phyloP scores from a whole-genome alignment of 2,797 vertebrate genomes.

The Hydrocynus forskahlii region DNA sequence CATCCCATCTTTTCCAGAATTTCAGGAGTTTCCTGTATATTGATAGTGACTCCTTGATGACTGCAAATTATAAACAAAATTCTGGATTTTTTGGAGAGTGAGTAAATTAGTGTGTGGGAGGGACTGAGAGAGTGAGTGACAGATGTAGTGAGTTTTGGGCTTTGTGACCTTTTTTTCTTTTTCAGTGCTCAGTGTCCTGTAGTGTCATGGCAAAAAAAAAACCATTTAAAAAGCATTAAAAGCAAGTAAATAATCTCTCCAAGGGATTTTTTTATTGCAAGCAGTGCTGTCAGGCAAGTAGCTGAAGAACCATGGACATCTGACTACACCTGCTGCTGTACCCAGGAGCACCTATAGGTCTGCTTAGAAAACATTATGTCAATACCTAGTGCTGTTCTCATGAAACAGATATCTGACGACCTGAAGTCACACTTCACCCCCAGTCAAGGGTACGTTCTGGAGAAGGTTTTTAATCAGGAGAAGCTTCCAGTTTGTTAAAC shows the following conservation, averaged over 20 bases:
- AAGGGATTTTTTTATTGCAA: slow-evolving; percentile 40
- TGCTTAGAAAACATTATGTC: slow-evolving; percentile 57
- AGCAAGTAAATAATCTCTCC: background rate
- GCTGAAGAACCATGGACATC: slow-evolving; percentile 40
- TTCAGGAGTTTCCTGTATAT: no score
- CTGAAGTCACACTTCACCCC: slow-evolving; percentile 72
- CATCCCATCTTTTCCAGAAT: no score
- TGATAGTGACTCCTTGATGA: no score
- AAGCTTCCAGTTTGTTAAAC: slow-evolving; percentile 70
- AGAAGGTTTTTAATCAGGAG: slow-evolving; percentile 27
- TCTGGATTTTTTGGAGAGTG: no score
- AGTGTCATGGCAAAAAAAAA: no score
- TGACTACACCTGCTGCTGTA: background rate
- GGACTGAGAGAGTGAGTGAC: no score
- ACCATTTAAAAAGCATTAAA: background rate
- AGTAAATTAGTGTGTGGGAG: no score
- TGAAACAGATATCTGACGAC: slow-evolving; percentile 49
- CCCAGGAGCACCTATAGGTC: slow-evolving; percentile 22
- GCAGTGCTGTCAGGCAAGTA: slow-evolving; percentile 59
- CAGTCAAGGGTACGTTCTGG: slow-evolving; percentile 70
- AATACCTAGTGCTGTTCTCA: slow-evolving; percentile 51
- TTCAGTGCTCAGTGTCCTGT: no score
- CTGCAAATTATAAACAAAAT: no score
- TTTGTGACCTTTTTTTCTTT: no score
- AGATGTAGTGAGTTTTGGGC: no score